phyloP scores from a whole-genome alignment of 2,797 vertebrate species.

The Cottoperca gobio region DNA sequence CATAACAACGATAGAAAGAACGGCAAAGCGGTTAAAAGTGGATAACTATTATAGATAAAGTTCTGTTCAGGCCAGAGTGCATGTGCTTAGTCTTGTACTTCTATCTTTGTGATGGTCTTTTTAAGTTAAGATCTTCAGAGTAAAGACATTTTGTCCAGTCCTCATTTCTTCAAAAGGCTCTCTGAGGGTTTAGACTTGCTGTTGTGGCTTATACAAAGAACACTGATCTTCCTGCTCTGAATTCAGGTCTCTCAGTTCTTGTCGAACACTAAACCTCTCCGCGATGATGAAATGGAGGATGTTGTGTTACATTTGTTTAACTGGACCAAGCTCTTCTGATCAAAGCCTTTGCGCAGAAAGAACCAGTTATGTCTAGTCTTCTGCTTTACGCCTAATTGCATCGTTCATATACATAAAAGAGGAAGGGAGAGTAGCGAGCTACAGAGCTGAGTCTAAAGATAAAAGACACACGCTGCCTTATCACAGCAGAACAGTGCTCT shows the following conservation, averaged over 20 bases:
- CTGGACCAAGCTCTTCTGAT: constrained; percentile 4
- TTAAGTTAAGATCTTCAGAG: background rate
- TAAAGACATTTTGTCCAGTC: background rate
- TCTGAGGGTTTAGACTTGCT: background rate
- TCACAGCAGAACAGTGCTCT: constrained; percentile 13
- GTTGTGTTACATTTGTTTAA: background rate
- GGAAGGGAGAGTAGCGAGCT: background rate
- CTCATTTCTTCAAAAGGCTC: background rate
- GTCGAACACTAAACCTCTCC: background rate
- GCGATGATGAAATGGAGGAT: background rate
- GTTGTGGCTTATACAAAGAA: background rate
- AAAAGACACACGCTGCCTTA: constrained; percentile 16
- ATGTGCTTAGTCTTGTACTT: background rate
- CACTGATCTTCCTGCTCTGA: no score
- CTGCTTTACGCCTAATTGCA: constrained; percentile 37
- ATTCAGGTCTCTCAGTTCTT: background rate
- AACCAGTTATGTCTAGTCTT: background rate
- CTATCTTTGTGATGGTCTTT: background rate
- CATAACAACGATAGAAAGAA: background rate
- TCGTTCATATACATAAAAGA: constrained; percentile 29
- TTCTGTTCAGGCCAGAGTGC: background rate
- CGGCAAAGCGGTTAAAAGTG: background rate
- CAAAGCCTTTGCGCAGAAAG: background rate
- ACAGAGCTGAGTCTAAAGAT: constrained; percentile 19
- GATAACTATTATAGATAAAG: background rate